These are phyloP conservation scores for Cyanoliseus patagonus DNA, from an alignment of 2,113 vertebrate species.

Conservation along the genomic window DNA sequence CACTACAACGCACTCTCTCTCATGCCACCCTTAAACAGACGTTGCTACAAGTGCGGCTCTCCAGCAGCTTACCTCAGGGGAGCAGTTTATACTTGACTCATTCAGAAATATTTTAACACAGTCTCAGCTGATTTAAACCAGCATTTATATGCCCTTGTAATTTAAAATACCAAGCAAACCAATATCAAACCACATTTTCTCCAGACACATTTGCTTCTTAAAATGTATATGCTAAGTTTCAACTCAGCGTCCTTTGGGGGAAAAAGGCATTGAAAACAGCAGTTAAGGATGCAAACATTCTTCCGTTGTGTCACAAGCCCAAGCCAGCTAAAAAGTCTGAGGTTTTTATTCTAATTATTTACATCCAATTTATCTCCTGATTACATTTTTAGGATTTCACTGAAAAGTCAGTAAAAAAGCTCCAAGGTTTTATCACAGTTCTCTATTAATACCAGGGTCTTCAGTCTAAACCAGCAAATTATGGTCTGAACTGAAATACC, in stretches of 20 bases:
- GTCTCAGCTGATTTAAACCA: not conserved
- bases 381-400: not conserved
- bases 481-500: slow-evolving; percentile 23
- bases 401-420: not conserved
- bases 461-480: not conserved
- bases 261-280: not conserved
- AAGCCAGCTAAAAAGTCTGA: not conserved
- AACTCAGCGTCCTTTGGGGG: not conserved
- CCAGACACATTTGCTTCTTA: not conserved
- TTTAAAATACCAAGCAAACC: not conserved
- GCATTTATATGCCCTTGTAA: not conserved
- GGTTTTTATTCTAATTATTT: not conserved
- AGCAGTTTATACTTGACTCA: not conserved
- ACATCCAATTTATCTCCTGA: not conserved
- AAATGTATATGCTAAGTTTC: not conserved
- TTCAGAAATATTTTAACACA: not conserved
- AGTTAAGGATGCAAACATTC: not conserved
- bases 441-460: not conserved
- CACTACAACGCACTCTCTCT: no score
- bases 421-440: not conserved
- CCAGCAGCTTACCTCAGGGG: not conserved
- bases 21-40: not conserved
- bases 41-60: rapidly evolving
- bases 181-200: not conserved
- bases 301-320: not conserved